A percentile compares a stretch with the other conserved stretches of the same genome.
Conservation (phyloP, 2,113 vertebrate species). For the Suricata suricatta region DNA sequence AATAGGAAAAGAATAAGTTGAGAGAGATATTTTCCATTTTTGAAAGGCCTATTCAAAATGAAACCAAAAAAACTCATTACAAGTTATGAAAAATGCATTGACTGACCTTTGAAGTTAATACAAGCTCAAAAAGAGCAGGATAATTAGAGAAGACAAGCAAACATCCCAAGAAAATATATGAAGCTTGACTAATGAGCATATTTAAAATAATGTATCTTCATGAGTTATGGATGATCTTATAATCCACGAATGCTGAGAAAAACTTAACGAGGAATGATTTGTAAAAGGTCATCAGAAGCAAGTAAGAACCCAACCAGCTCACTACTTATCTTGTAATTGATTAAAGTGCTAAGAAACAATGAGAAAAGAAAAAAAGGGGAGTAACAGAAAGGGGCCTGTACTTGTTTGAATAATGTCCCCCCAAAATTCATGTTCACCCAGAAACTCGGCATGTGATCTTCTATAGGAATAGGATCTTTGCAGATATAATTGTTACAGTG, state of each 20-base stretch:
- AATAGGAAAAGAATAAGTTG: neutral
- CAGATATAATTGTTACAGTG: neutral
- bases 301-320: neutral
- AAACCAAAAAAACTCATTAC: constrained; percentile 30
- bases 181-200: constrained; percentile 24
- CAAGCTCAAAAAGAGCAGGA: constrained; percentile 1
- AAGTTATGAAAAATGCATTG: constrained; percentile 55
- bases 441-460: neutral
- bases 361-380: neutral
- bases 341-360: constrained; percentile 18
- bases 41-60: constrained; percentile 46
- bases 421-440: neutral
- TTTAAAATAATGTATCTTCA: constrained; percentile 47
- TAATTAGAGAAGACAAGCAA: constrained; percentile 64
- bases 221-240: constrained; percentile 31
- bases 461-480: neutral
- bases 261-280: constrained; percentile 24
- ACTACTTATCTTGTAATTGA: constrained; percentile 23
- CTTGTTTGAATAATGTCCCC: neutral
- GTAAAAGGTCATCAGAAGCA: constrained; percentile 40
- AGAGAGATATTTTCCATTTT: constrained; percentile 17
- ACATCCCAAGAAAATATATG: constrained; percentile 25
- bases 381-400: neutral
- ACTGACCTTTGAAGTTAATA: constrained; percentile 53
- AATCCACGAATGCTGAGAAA: constrained; percentile 52